Evolutionary conservation across 2,797 vertebrate genomes (phyloP), one percentile per base, ranked within the genome.

Genomic region (Poliocrania exsul): DNA sequence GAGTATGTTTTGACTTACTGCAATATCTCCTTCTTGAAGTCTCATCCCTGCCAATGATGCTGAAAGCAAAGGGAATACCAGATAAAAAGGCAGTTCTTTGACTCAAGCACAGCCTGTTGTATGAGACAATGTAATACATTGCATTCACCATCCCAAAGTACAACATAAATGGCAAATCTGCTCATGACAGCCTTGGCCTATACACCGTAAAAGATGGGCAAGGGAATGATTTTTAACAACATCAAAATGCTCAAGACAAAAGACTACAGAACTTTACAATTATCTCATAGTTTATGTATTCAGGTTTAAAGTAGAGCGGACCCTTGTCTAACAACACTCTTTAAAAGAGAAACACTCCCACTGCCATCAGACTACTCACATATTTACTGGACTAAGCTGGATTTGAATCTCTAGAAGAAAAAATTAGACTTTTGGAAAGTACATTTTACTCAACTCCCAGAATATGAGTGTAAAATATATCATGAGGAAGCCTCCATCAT

Each of bases 41-140:
- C 97, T 98, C 99, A 99, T 99, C 84, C 99, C 99, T 33, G 99
- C 99, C 97, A 99, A 95, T 1, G 99, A 99, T 0, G 98, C 99
- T 99, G 96, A 93, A 97, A 96, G 97, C 4, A 29, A 40, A 84
- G 44, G 89, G 29, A 88, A 64, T 7, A n/a, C 1, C 60, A 82
- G 51, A 62, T 37, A 62, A 38, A 82, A 67, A 67, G 61, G 82
- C 35, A 69, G 9, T 29, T 28, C 1, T 44, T 62, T 77, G 38
- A 54, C 42, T 84, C 31, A 37, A 5, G n/a, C 50, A 58, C 4
- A 80, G 38, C 19, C 54, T 20, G 5, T 28, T 58, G 9, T 38
- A 49, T 9, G 18, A 77, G 26, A 71, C 24, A 44, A 18, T 26
- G 12, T 1, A 60, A 49, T 4, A 46, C 31, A n/a, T 6, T 3